Evolutionary conservation across 2,888 invertebrate species (phyloP), one percentile per base, ranked within the genome.

Genomic region (Dicranocentrus wangi): DNA sequence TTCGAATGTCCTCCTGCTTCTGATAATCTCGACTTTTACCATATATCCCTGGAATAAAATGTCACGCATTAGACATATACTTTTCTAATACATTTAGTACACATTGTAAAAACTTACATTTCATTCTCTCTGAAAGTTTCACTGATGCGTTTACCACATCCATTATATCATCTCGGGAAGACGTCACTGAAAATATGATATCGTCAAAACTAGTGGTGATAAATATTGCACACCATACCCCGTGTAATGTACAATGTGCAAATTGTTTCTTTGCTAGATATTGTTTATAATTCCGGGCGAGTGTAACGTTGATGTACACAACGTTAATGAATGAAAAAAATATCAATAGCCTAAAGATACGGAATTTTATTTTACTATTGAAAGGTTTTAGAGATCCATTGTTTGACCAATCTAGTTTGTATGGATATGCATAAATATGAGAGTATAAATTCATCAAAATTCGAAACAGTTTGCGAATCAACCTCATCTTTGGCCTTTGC

Each of bases 181-280:
- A n/a, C n/a, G 39, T 1, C 21, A 15, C 53, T 53, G 17, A 69
- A 69, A 51, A 55, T 19, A 32, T 69, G 17, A 32, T 1, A 17
- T 32, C 8, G 28, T 55, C 27, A 13, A 55, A 21, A 5, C 51
- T 25, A 69, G 53, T 53, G 28, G 53, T 15, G 32, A 28, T 53
- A 2, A 69, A n/a, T 3, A 69, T 13, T n/a, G 28, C 27, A 53
- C 53, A 69, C 69, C 69, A 69, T 15, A 42, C 55, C 19, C 55
- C 32, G 23, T 69, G 69, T 19, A 69, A 53, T 5, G 69, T 69
- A 19, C 51, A 13, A 7, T 17, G 17, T n/a, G 53, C 39, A 10
- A 53, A 15, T 32, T 53, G 32, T 19, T 28, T 5, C 13, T 69
- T 23, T 2, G n/a, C 17, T 2, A 53, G 28, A 27, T 69, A 69